Base-by-base conservation (phyloP, 2,888 invertebrate genomes). In the Balanococcus diminutus region DNA sequence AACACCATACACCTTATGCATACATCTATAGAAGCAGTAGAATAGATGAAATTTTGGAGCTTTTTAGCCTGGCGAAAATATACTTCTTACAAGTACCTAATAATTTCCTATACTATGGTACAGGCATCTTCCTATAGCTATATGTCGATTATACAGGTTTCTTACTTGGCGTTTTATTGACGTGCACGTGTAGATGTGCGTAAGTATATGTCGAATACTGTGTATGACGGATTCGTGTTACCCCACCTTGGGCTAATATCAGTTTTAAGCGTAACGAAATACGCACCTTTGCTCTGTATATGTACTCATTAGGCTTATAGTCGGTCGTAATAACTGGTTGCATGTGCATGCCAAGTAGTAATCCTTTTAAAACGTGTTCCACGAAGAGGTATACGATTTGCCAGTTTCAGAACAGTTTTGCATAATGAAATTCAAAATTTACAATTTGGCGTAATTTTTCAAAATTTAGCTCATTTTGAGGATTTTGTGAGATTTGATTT, bases 151-250 rank as follows among this genome's bases (percentile, higher is more conserved):
- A 28, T 67, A 67, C 16, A 67, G 67, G 67, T 28, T 67, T n/a
- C n/a, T n/a, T n/a, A n/a, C n/a, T n/a, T 67, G 56, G 56, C 56
- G 56, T 56, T 56, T n/a, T 56, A 56, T 56, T 56, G 56, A 56
- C 56, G 56, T 56, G 56, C 56, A 22, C 22, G 56, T 56, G 22
- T 56, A 8, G 56, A 56, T 56, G 56, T 56, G n/a, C n/a, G n/a
- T n/a, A n/a, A n/a, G n/a, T n/a, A 56, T 22, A 56, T 56, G 56
- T 56, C 56, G 56, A 22, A 56, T 56, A 11, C 2, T 11, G 42
- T 42, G n/a, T 46, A 56, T 56, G 56, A 56, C 22, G 56, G 56
- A 22, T 19, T 56, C 56, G 22, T 22, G 22, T 2, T 56, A 56
- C 19, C 56, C 56, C 22, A 56, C 56, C 56, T 56, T 56, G 56